Conservation (phyloP, 2,113 vertebrate genomes). For the Lontra canadensis region DNA sequence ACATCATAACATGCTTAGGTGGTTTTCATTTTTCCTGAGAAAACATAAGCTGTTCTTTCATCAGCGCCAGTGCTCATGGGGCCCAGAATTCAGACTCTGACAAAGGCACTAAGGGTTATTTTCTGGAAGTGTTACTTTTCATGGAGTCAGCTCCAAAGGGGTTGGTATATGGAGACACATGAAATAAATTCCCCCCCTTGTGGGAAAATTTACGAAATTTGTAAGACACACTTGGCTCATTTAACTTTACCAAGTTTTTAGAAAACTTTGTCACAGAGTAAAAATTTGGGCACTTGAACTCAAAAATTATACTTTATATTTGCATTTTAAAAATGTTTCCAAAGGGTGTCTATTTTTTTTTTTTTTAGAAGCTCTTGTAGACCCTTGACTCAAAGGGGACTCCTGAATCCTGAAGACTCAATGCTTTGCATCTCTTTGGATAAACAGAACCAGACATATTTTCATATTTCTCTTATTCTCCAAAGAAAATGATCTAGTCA, state of each 20-base stretch:
- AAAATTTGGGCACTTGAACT: slow-evolving; percentile 20
- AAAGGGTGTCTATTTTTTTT: not conserved
- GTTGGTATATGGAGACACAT: not conserved
- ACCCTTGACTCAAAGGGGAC: not conserved
- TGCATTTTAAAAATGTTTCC: slow-evolving; percentile 30
- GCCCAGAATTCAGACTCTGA: not conserved
- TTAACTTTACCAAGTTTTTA: not conserved
- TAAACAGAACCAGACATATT: slow-evolving; percentile 29
- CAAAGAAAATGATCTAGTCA: slow-evolving; percentile 61
- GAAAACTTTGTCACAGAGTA: not conserved
- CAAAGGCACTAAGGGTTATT: not conserved
- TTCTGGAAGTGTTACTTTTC: not conserved
- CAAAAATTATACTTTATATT: slow-evolving; percentile 41
- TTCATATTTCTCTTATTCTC: slow-evolving; percentile 57
- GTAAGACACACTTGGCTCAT: not conserved
- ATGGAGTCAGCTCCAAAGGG: not conserved
- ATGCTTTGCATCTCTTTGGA: slow-evolving; percentile 43
- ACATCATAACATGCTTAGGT: not conserved
- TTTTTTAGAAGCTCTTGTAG: not conserved
- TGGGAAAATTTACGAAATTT: not conserved
- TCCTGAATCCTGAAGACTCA: not conserved
- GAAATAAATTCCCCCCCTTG: not conserved
- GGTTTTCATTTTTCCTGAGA: not conserved
- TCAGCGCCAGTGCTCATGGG: not conserved
- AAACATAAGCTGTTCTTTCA: not conserved